Conservation (phyloP, 2,113 vertebrate species). For the Dryoscopus gambensis region DNA sequence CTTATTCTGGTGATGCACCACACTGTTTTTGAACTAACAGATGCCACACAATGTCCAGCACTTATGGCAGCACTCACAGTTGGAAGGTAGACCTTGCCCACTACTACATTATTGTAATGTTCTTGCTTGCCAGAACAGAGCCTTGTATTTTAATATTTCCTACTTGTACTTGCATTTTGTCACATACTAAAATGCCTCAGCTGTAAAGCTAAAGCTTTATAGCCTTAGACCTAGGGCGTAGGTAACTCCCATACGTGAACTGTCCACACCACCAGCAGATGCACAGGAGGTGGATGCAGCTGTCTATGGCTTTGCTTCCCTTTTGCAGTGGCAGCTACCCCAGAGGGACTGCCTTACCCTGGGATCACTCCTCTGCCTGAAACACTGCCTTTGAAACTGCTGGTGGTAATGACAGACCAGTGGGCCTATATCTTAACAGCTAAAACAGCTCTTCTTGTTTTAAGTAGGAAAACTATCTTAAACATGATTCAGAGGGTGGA, state of each 20-base stretch:
- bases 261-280: not conserved
- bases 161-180: constrained; percentile 8
- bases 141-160: constrained; percentile 32
- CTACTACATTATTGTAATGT: not conserved
- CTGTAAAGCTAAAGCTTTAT: not conserved
- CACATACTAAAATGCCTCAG: constrained; percentile 5
- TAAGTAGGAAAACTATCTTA: not conserved
- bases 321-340: not conserved
- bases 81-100: not conserved
- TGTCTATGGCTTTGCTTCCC: not conserved
- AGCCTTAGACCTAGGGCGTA: not conserved
- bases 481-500: not conserved
- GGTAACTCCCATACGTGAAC: not conserved
- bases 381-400: constrained; percentile 21
- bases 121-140: constrained; percentile 1
- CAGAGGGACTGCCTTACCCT: not conserved
- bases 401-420: not conserved
- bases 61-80: not conserved
- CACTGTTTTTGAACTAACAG: not conserved
- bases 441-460: not conserved
- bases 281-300: not conserved
- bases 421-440: not conserved
- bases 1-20: not conserved
- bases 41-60: not conserved
- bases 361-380: constrained; percentile 9